Evolutionary conservation across 2,113 vertebrate species (phyloP).

Genomic region (Seriola rivoliana): DNA sequence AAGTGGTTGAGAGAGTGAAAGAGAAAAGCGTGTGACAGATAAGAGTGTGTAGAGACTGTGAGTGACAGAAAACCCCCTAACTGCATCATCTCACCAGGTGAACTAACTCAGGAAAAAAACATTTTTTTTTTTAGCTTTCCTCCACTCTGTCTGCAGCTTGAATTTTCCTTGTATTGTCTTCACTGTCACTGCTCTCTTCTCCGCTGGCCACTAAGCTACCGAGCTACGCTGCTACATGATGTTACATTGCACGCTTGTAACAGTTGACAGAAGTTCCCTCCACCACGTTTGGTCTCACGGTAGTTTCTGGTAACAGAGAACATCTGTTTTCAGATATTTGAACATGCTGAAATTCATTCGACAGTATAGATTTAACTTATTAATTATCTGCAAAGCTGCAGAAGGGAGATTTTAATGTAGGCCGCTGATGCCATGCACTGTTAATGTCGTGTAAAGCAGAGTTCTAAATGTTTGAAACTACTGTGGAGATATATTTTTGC

Average conservation of each 20-base stretch:
- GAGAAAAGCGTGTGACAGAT: conserved; percentile 42
- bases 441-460: conserved; percentile 12
- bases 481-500: conserved; percentile 61
- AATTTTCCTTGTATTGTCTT: background rate
- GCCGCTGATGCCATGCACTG: background rate
- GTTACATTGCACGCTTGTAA: background rate
- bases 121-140: background rate
- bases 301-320: conserved; percentile 18
- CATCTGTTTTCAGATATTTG: conserved; percentile 31
- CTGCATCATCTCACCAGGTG: conserved; percentile 25
- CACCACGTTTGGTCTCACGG: background rate
- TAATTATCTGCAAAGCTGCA: conserved; percentile 14
- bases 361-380: conserved; percentile 23
- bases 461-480: conserved; percentile 41
- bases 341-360: conserved; percentile 2
- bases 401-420: background rate
- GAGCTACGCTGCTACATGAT: conserved; percentile 2
- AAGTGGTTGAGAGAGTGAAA: conserved; percentile 26
- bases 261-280: background rate
- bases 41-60: conserved; percentile 1
- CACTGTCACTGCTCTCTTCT: background rate
- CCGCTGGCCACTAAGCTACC: background rate
- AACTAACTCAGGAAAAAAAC: conserved; percentile 48
- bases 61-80: background rate
- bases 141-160: background rate